Evolutionary conservation across 2,888 invertebrate genomes (phyloP).

Genomic region (Neoscelio sp.): DNA sequence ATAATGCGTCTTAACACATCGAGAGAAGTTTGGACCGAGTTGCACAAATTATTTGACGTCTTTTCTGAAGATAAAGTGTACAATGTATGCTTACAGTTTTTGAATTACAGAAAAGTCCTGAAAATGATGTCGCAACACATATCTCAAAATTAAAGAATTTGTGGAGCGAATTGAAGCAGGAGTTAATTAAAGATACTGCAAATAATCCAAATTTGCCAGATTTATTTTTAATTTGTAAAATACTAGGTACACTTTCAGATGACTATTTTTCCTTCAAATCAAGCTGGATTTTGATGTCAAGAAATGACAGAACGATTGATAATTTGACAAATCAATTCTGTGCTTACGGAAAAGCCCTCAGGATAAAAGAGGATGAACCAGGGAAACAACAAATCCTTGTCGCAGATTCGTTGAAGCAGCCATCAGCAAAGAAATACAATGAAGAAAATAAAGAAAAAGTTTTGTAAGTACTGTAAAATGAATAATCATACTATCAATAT

Average conservation of each 20-base stretch:
- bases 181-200: neutral
- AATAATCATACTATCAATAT: constrained; percentile 13
- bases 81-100: constrained; percentile 19
- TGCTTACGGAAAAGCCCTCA: constrained; percentile 18
- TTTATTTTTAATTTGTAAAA: constrained; percentile 64
- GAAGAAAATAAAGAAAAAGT: constrained; percentile 25
- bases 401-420: constrained; percentile 12
- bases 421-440: neutral
- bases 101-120: neutral
- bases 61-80: constrained; percentile 23
- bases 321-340: constrained; percentile 44
- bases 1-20: constrained; percentile 9
- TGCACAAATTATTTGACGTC: constrained; percentile 14
- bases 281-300: constrained; percentile 49
- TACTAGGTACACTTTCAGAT: constrained; percentile 33
- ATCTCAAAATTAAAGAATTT: constrained; percentile 15
- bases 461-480: constrained; percentile 45
- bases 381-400: constrained; percentile 12
- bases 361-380: neutral
- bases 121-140: constrained; percentile 12
- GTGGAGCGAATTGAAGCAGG: constrained; percentile 12
- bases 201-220: neutral
- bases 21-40: constrained; percentile 1
- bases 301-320: constrained; percentile 27
- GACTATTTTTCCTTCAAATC: constrained; percentile 51